A percentile compares a stretch with the other conserved stretches of the same genome.
Conservation (phyloP, 2,888 invertebrate genomes). For the Lycocerus yunnanus region DNA sequence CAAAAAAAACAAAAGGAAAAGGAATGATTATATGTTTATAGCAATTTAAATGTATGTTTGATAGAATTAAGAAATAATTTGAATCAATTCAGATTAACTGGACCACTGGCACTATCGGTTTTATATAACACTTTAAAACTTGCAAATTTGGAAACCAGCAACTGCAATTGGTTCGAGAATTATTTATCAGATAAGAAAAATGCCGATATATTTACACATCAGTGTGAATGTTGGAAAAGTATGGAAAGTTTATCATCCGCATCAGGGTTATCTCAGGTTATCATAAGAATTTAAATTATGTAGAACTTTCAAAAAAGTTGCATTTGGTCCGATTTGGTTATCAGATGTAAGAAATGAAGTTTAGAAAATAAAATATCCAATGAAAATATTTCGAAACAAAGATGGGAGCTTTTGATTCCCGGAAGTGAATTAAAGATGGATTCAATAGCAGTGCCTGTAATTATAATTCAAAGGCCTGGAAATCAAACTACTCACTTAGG, state of each 20-base stretch:
- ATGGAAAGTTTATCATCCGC: too few species aligned
- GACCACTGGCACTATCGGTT: constrained; percentile 75
- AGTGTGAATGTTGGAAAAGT: constrained; percentile 64
- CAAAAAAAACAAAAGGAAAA: constrained; percentile 24
- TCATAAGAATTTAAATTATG: constrained; percentile 54
- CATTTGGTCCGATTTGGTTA: constrained; percentile 71
- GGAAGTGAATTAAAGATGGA: constrained; percentile 63
- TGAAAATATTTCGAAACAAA: constrained; percentile 66
- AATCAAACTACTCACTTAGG: too few species aligned
- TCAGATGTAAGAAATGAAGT: constrained; percentile 63
- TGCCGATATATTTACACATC: constrained; percentile 54
- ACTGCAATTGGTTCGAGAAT: constrained; percentile 52
- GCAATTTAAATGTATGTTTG: constrained; percentile 56
- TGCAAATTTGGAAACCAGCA: constrained; percentile 44
- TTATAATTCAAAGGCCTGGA: too few species aligned
- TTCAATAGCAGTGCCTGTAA: too few species aligned
- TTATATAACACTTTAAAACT: constrained; percentile 65
- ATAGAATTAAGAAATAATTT: constrained; percentile 67
- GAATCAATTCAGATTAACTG: constrained; percentile 81
- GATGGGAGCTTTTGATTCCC: constrained; percentile 73
- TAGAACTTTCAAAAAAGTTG: constrained; percentile 40
- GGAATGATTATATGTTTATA: constrained; percentile 44
- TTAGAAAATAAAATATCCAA: constrained; percentile 66
- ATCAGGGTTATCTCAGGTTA: constrained; percentile 69
- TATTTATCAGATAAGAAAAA: constrained; percentile 44